These are phyloP conservation scores for Schlechtendalia chinensis DNA, from an alignment of 1,140 invertebrate genomes.

Conservation along the genomic window DNA sequence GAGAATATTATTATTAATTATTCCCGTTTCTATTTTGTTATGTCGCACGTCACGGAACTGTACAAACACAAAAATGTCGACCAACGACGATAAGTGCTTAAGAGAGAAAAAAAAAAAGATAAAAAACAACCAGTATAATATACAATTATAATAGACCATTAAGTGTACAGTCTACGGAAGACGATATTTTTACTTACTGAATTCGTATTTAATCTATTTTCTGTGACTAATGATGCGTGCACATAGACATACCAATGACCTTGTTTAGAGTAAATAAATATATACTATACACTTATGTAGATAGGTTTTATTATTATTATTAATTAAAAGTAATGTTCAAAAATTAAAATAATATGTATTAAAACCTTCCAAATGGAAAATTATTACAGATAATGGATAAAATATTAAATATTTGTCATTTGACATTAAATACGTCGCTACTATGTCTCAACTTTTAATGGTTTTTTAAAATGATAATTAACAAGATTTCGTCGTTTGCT, in stretches of 20 bases:
- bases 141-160: background rate
- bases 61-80: conserved; percentile 2
- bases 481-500: too few species aligned
- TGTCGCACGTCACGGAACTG: background rate
- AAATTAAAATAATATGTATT: background rate
- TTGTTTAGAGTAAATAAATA: background rate
- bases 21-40: background rate
- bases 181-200: background rate
- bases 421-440: too few species aligned
- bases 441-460: too few species aligned
- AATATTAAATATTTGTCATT: too few species aligned
- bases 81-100: background rate
- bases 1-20: conserved; percentile 2
- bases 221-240: background rate
- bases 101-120: background rate
- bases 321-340: background rate
- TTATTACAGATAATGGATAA: too few species aligned
- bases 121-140: background rate
- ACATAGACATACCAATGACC: conserved; percentile 15
- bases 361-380: too few species aligned
- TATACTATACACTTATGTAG: background rate
- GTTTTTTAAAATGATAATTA: too few species aligned
- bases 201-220: conserved; percentile 2
- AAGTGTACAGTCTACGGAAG: background rate
- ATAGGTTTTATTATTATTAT: background rate